These are phyloP conservation scores for Tyria jacobaeae DNA, from an alignment of 2,888 invertebrate species.

Conservation along the genomic window DNA sequence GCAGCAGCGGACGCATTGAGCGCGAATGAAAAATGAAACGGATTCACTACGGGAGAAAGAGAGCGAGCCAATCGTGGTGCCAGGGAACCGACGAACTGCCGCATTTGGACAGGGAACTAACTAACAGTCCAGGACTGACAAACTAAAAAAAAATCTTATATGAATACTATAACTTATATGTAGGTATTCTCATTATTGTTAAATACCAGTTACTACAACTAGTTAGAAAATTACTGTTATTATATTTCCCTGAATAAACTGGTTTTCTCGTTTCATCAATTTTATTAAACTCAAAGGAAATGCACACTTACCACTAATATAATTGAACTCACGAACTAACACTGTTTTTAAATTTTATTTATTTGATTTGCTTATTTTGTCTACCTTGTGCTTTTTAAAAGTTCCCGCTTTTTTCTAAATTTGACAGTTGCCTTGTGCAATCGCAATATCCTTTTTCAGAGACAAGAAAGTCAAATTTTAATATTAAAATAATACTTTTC, in stretches of 20 bases:
- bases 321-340: not conserved
- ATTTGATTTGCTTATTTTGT: not conserved
- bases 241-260: not conserved
- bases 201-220: not conserved
- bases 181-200: not conserved
- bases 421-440: not conserved
- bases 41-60: constrained; percentile 54
- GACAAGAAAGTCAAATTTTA: not conserved
- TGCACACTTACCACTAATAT: not conserved
- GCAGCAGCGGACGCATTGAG: constrained; percentile 75
- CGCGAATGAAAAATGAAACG: constrained; percentile 76
- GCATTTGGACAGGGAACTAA: constrained; percentile 19
- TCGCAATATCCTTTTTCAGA: not conserved
- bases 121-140: too few species aligned
- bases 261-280: too few species aligned
- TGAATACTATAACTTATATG: too few species aligned
- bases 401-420: not conserved
- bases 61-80: constrained; percentile 53
- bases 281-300: not conserved
- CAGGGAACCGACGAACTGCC: constrained; percentile 34
- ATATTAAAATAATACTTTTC: not conserved
- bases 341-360: not conserved
- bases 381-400: not conserved
- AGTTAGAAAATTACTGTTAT: not conserved
- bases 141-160: too few species aligned